phyloP scores from a whole-genome alignment of 2,888 invertebrate genomes.

The Notodonta dromedarius region DNA sequence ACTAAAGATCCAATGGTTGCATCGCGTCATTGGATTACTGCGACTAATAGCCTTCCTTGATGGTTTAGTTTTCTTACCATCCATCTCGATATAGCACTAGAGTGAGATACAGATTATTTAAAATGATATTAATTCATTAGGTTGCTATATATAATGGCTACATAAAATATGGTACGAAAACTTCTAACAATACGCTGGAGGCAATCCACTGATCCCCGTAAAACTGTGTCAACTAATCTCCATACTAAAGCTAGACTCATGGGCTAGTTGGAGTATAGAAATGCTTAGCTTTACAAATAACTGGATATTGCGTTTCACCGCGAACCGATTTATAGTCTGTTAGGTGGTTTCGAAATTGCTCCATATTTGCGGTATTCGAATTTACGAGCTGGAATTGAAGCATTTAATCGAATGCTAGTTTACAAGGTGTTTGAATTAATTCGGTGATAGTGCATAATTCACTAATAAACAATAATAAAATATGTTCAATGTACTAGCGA shows the following conservation, averaged over 20 bases:
- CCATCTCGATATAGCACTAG: too few relatives aligned
- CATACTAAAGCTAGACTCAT: not conserved
- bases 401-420: not conserved
- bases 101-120: too few relatives aligned
- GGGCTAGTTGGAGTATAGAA: not conserved
- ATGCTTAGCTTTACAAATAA: conserved; percentile 4
- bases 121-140: too few relatives aligned
- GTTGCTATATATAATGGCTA: too few relatives aligned
- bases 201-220: not conserved
- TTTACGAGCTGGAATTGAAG: conserved; percentile 6
- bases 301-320: conserved; percentile 9
- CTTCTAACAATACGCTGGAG: not conserved
- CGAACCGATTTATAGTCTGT: conserved; percentile 13
- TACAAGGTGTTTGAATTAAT: not conserved
- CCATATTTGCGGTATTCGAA: conserved; percentile 14
- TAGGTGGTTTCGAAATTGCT: conserved; percentile 18
- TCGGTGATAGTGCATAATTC: not conserved
- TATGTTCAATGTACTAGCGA: too few relatives aligned
- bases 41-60: too few relatives aligned
- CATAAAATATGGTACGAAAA: too few relatives aligned
- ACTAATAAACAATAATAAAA: too few relatives aligned
- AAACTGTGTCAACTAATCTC: conserved; percentile 1
- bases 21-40: too few relatives aligned
- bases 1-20: too few relatives aligned
- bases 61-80: too few relatives aligned